A percentile compares a stretch with the other conserved stretches of the same genome.
phyloP scores from a whole-genome alignment of 37 sponge, comb jelly and placozoan genomes.

The Petrosia ficiformis region DNA sequence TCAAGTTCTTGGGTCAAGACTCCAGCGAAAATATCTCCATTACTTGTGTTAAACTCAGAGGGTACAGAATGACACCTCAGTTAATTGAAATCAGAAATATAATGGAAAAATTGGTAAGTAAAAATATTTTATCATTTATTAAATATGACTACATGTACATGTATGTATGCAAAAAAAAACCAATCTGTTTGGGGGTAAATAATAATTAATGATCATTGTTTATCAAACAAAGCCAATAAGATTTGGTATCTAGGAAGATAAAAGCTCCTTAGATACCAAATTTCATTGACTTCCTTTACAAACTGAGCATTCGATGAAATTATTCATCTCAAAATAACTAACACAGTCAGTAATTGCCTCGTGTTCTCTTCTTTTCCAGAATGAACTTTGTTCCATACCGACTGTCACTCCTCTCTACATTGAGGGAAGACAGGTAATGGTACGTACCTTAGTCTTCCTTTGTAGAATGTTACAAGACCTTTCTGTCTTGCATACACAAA shows the following conservation, averaged over 20 bases:
- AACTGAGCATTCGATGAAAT: no score
- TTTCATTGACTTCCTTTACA: no score
- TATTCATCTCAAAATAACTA: not conserved
- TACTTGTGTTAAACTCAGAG: slow-evolving; percentile 34
- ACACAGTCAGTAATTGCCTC: slow-evolving; percentile 1
- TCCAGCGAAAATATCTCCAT: slow-evolving; percentile 47
- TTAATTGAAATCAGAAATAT: not conserved
- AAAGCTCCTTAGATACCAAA: no score
- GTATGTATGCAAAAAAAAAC: no score
- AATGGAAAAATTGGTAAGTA: slow-evolving; percentile 23
- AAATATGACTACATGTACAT: no score
- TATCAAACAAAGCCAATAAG: no score
- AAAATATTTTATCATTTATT: no score
- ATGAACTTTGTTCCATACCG: not conserved
- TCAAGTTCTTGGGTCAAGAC: slow-evolving; percentile 46
- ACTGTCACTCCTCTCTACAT: not conserved
- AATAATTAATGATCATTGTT: no score
- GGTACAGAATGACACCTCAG: slow-evolving; percentile 26
- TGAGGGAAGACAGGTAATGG: slow-evolving; percentile 12
- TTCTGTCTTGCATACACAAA: not conserved
- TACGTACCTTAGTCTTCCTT: slow-evolving; percentile 38
- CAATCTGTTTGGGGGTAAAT: no score
- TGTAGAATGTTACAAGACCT: slow-evolving; percentile 49
- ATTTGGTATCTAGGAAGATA: no score
- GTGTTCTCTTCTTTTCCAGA: not conserved